Conservation (phyloP, 2,113 vertebrate species). For the Vidua macroura region DNA sequence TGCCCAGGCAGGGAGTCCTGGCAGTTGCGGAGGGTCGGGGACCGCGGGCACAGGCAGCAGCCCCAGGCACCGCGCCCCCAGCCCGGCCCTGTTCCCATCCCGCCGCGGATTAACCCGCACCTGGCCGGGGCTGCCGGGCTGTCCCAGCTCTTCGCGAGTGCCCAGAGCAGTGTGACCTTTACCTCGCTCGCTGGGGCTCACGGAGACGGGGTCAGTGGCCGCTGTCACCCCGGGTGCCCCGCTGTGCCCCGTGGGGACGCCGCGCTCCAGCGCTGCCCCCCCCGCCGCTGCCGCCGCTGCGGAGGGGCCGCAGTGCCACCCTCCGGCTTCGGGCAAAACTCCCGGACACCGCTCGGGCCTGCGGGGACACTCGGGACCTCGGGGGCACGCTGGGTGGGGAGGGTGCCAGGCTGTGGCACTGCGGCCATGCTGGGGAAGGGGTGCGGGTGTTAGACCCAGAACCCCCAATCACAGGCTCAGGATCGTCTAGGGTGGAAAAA, state of each 20-base stretch:
- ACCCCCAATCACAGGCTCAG: background rate
- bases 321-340: background rate
- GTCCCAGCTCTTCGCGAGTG: background rate
- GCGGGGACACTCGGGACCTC: background rate
- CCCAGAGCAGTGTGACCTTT: fast-evolving
- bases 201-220: background rate
- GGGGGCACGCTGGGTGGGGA: fast-evolving
- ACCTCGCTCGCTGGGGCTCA: background rate
- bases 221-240: background rate
- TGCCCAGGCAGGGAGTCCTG: background rate
- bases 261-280: background rate
- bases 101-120: background rate
- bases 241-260: background rate
- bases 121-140: background rate
- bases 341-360: fast-evolving
- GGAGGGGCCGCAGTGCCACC: constrained; percentile 49
- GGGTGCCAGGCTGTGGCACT: too few species aligned
- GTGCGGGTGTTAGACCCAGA: too few species aligned
- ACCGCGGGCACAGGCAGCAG: background rate
- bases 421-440: fast-evolving
- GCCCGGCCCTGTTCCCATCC: background rate
- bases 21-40: background rate
- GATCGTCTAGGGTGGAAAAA: background rate
- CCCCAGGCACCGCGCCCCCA: background rate
- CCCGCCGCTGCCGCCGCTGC: background rate